Conservation (phyloP, 2,797 vertebrate species). For the Galagoides demidoff region DNA sequence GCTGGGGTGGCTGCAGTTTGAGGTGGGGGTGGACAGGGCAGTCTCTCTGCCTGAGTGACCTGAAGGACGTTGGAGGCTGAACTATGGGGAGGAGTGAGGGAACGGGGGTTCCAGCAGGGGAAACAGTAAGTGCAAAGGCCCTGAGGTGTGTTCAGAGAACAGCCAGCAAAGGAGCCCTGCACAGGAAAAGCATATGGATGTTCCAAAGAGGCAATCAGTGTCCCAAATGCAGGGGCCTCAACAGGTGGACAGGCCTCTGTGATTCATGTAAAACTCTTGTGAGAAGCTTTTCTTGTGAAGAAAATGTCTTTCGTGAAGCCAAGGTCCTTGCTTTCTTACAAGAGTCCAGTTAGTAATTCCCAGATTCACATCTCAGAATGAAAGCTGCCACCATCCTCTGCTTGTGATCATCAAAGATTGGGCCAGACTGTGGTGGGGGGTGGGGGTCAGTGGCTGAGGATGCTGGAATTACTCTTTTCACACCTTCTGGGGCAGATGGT, state of each 20-base stretch:
- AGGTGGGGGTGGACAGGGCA: too few species aligned
- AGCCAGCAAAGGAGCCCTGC: neutral
- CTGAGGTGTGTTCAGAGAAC: neutral
- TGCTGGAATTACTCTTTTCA: accelerated
- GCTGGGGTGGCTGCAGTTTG: too few species aligned
- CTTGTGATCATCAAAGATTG: neutral
- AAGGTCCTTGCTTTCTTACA: neutral
- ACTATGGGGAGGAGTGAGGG: neutral
- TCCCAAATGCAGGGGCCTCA: neutral
- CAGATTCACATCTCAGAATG: neutral
- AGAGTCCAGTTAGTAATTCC: neutral
- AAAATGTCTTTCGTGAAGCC: neutral
- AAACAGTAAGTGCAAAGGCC: neutral
- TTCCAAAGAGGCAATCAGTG: neutral
- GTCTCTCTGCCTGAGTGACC: neutral
- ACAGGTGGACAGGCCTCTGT: neutral
- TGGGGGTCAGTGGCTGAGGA: accelerated
- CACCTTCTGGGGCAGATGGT: accelerated
- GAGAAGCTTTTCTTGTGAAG: neutral
- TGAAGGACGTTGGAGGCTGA: neutral
- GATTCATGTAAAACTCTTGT: neutral
- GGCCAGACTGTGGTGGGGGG: accelerated
- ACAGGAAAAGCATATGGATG: neutral
- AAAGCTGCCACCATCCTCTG: accelerated
- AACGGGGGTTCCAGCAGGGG: too few species aligned